Evolutionary conservation across 2,797 vertebrate genomes (phyloP), one percentile per base, ranked within the genome.

Genomic region (Acanthiza pusilla): DNA sequence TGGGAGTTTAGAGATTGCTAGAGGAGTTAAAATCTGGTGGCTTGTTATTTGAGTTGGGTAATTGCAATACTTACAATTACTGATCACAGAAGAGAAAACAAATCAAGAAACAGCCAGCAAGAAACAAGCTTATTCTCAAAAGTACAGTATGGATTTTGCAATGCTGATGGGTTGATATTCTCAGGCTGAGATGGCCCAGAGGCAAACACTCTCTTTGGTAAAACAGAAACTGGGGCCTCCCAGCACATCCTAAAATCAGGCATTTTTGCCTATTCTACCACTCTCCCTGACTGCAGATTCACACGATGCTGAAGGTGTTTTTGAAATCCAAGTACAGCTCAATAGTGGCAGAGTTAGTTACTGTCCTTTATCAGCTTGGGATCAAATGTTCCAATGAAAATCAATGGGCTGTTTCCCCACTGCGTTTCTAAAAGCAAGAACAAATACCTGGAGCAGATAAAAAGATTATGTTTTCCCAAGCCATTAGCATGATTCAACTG

Each of bases 301-400:
- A 60, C n/a, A 70, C 1, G 7, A 34, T 61, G 55, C 60, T 79
- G 70, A 42, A 55, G 32, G 53, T 88, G 60, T 53, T 89, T 82
- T 66, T 47, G 17, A 85, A 90, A 71, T 29, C 8, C 67, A 91
- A 62, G 53, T 20, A 76, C 43, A 54, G 25, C 17, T 88, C 4
- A 2, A 32, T 19, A 88, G 63, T 54, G 57, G 34, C 91, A 74
- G 23, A 63, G 42, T 65, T 88, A 93, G n/a, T 67, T 93, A 90
- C 67, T 76, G 38, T 85, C 92, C 78, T 93, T 87, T 87, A 93
- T 92, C 79, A 91, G 16, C 50, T n/a, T 90, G 62, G 47, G 82
- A 92, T 89, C 87, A 84, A 81, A 88, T 51, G 27, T 75, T 66
- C 79, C 62, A 80, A 81, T 19, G 1, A 74, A 95, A 95, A 94